Evolutionary conservation across 2,888 invertebrate genomes (phyloP).

Genomic region (Cephus runcator): DNA sequence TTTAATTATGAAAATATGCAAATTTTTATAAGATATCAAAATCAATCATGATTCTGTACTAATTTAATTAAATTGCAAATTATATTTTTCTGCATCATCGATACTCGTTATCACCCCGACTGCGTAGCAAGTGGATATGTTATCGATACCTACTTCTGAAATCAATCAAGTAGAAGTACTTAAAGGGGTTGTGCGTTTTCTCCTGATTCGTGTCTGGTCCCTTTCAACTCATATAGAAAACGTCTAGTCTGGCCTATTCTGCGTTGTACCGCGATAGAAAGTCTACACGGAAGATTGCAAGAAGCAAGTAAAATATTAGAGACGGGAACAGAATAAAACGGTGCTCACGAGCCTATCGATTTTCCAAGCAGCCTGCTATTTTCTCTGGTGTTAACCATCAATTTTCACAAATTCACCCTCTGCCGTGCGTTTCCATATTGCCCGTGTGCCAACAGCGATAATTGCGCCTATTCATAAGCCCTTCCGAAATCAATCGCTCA

Average conservation of each 20-base stretch:
- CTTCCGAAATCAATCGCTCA: neutral
- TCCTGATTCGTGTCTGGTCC: neutral
- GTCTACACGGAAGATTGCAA: neutral
- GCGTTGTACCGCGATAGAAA: neutral
- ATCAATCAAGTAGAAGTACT: neutral
- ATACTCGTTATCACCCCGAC: neutral
- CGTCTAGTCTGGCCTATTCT: too few species aligned
- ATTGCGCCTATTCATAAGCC: neutral
- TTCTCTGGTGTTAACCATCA: constrained; percentile 32
- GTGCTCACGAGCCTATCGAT: constrained; percentile 29
- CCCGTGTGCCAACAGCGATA: neutral
- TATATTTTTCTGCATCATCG: neutral
- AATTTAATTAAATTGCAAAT: neutral
- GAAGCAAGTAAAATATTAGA: neutral
- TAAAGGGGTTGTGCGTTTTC: neutral
- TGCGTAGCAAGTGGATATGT: neutral
- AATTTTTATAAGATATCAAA: neutral
- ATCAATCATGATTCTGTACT: neutral
- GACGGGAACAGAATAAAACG: neutral
- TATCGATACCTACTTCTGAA: neutral
- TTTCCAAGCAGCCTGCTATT: constrained; percentile 40
- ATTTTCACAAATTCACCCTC: constrained; percentile 31
- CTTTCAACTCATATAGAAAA: neutral
- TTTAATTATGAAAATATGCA: neutral
- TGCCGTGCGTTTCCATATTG: neutral